These are phyloP conservation scores for Dascyllus trimaculatus DNA, from an alignment of 2,113 vertebrate genomes.

Conservation along the genomic window DNA sequence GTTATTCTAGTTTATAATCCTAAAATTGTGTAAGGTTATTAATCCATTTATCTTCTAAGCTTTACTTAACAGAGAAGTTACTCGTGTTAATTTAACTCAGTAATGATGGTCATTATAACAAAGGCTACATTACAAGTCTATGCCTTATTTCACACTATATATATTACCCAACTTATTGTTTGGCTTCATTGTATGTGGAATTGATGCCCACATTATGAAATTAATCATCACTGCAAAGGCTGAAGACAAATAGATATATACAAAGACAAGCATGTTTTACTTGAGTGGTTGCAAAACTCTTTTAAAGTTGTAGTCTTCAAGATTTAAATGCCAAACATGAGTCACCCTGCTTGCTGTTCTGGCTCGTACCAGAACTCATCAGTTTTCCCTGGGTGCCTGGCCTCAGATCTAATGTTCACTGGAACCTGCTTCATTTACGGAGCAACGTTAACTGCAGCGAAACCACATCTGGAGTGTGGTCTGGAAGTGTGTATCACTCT, in stretches of 20 bases:
- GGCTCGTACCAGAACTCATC: conserved; percentile 69
- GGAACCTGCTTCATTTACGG: conserved; percentile 56
- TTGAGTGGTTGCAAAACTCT: conserved; percentile 49
- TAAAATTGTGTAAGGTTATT: background rate
- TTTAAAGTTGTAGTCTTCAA: conserved; percentile 42
- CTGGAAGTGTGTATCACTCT: conserved; percentile 67
- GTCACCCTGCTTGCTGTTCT: conserved; percentile 71
- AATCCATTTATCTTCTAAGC: conserved; percentile 1
- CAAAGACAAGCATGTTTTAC: conserved; percentile 50
- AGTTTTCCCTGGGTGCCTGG: conserved; percentile 66
- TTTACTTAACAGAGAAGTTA: conserved; percentile 11
- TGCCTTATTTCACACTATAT: conserved; percentile 3
- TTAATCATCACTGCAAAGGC: conserved; percentile 17
- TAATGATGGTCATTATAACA: background rate
- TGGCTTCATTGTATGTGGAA: background rate
- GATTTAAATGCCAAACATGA: conserved; percentile 72
- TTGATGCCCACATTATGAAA: background rate
- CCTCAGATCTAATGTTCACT: conserved; percentile 60
- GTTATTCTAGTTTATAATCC: background rate
- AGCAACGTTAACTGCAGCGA: conserved; percentile 64
- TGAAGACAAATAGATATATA: conserved; percentile 24
- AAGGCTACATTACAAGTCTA: conserved; percentile 1
- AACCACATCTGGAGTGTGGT: conserved; percentile 81
- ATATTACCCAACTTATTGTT: conserved; percentile 6
- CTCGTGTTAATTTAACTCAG: background rate